A percentile compares a stretch with the other conserved stretches of the same genome.
phyloP scores from a whole-genome alignment of 2,888 invertebrate species.

The Taphrorychus bicolor region DNA sequence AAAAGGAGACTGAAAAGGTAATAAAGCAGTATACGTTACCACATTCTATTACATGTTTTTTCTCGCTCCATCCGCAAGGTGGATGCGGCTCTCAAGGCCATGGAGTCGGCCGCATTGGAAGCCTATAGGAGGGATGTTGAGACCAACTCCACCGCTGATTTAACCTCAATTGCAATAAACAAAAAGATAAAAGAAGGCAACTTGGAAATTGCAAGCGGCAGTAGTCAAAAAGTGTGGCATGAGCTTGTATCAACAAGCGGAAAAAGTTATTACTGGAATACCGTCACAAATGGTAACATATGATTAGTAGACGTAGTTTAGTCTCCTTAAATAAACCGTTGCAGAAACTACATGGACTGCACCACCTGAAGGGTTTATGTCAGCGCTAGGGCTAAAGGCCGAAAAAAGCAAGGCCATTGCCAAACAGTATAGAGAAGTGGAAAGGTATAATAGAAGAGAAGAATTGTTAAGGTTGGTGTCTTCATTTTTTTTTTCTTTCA shows the following conservation, averaged over 20 bases:
- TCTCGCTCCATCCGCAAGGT: constrained; percentile 48
- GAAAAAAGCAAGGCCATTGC: constrained; percentile 62
- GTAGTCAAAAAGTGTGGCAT: constrained; percentile 70
- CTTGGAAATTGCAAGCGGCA: constrained; percentile 50
- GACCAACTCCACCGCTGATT: constrained; percentile 67
- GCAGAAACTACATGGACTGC: constrained; percentile 79
- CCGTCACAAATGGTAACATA: constrained; percentile 74
- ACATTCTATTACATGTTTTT: background rate
- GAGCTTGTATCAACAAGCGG: constrained; percentile 81
- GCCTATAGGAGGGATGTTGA: constrained; percentile 88
- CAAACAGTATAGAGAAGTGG: constrained; percentile 57
- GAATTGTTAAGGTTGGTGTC: constrained; percentile 43
- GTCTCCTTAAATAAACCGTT: background rate
- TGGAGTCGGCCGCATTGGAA: constrained; percentile 90
- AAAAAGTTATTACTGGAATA: constrained; percentile 86
- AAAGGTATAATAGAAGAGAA: constrained; percentile 50
- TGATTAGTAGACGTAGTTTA: background rate
- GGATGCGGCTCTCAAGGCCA: constrained; percentile 81
- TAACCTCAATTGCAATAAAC: constrained; percentile 65
- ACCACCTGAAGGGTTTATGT: constrained; percentile 76
- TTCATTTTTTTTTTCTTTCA: background rate
- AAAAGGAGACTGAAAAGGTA: constrained; percentile 75
- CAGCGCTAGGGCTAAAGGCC: constrained; percentile 69
- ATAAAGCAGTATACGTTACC: background rate
- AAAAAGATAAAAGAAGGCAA: constrained; percentile 53